These are phyloP conservation scores for Cyanoderma ruficeps DNA, from an alignment of 2,113 vertebrate species.

Conservation along the genomic window DNA sequence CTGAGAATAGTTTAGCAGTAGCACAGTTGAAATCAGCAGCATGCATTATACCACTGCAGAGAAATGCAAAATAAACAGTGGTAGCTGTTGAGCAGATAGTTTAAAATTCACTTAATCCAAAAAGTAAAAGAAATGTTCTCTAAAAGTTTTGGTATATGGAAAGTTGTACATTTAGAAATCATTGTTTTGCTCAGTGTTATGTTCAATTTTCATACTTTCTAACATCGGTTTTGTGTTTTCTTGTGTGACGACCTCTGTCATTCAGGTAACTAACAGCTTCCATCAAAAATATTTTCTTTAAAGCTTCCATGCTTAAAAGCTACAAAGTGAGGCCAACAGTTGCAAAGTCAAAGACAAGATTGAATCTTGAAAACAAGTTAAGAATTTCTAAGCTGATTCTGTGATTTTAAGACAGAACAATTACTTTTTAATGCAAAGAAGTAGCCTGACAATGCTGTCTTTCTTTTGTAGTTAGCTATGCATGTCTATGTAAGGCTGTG, in stretches of 20 bases:
- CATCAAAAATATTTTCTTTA: background rate
- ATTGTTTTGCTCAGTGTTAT: background rate
- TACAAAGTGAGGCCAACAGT: background rate
- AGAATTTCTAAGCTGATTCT: background rate
- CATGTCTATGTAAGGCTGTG: background rate
- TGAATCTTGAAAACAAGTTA: background rate
- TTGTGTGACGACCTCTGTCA: background rate
- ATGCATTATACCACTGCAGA: background rate
- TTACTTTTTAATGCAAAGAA: background rate
- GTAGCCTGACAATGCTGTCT: background rate
- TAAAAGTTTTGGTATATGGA: background rate
- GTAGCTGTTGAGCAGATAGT: background rate
- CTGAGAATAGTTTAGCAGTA: background rate
- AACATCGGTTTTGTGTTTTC: background rate
- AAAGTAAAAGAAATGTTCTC: background rate
- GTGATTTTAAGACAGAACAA: background rate
- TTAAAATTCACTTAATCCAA: background rate
- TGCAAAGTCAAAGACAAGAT: background rate
- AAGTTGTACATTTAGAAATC: background rate
- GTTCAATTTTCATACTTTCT: background rate
- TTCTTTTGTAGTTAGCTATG: background rate
- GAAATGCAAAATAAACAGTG: background rate
- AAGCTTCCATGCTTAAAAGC: background rate
- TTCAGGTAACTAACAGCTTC: background rate
- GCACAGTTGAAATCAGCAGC: background rate